These are phyloP conservation scores for Leptinotarsa undecemlineata DNA, from an alignment of 1,140 invertebrate species.

Conservation along the genomic window DNA sequence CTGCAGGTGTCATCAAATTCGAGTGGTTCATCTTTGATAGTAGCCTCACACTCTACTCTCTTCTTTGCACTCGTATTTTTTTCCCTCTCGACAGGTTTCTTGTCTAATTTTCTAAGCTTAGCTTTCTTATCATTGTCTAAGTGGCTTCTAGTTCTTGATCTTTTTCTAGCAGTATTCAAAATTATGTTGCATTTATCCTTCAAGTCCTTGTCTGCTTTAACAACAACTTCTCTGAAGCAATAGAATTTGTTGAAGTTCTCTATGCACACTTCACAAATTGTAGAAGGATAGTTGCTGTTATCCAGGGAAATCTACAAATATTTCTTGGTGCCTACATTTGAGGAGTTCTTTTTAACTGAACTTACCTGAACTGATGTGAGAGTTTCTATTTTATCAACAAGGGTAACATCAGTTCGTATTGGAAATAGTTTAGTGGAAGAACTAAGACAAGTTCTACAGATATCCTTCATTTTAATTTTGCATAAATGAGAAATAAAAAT, in stretches of 20 bases:
- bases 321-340: slow-evolving; percentile 3
- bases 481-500: too few relatives aligned
- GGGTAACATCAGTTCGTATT: slow-evolving; percentile 30
- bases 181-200: slow-evolving; percentile 33
- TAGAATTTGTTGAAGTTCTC: slow-evolving; percentile 43
- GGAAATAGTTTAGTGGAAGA: slow-evolving; percentile 30
- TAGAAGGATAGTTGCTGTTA: slow-evolving; percentile 33
- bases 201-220: slow-evolving; percentile 42
- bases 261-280: slow-evolving; percentile 45
- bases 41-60: background rate
- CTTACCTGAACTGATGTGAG: slow-evolving; percentile 44
- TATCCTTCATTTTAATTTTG: slow-evolving; percentile 33
- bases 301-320: slow-evolving; percentile 38
- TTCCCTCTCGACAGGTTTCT: slow-evolving; percentile 1
- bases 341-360: slow-evolving; percentile 4
- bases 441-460: slow-evolving; percentile 46
- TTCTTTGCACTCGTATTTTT: background rate
- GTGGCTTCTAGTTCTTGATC: slow-evolving; percentile 2
- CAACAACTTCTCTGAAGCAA: slow-evolving; percentile 45
- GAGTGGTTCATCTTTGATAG: background rate
- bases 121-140: background rate
- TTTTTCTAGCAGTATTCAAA: slow-evolving; percentile 13
- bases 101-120: background rate
- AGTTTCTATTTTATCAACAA: slow-evolving; percentile 41
- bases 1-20: background rate